These are phyloP conservation scores for Rhabdomys dilectus DNA, from an alignment of 2,113 vertebrate species.

Conservation along the genomic window DNA sequence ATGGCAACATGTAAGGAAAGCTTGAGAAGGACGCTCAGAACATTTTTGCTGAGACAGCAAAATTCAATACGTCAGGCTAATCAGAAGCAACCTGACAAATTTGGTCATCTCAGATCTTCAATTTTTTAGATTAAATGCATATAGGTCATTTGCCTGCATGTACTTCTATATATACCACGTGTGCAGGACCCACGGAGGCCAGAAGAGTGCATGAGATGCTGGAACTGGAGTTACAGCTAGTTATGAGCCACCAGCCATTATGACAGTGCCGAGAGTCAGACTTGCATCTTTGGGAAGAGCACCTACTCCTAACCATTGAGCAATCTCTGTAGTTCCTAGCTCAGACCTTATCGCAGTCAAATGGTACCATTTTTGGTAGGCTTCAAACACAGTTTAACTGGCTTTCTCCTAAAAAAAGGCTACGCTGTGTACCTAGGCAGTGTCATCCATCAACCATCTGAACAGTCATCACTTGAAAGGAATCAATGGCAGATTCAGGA, in stretches of 20 bases:
- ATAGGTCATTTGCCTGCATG: neutral
- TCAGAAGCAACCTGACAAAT: slow-evolving; percentile 38
- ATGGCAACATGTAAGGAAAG: neutral
- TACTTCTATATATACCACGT: neutral
- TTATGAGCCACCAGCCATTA: neutral
- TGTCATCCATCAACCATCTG: slow-evolving; percentile 63
- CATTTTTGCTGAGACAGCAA: too few species aligned
- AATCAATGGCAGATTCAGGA: slow-evolving; percentile 41
- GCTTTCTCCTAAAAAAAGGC: slow-evolving; percentile 40
- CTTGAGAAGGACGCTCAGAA: neutral
- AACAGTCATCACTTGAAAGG: slow-evolving; percentile 24
- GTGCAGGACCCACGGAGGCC: neutral
- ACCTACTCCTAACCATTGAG: neutral
- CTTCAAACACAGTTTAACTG: slow-evolving; percentile 48
- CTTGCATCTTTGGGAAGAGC: neutral
- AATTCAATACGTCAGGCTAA: too few species aligned
- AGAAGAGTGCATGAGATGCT: neutral
- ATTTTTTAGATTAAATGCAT: neutral
- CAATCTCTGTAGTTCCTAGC: too few species aligned
- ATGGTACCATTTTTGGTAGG: slow-evolving; percentile 53
- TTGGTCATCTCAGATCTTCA: neutral
- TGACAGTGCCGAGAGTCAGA: neutral
- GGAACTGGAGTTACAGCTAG: neutral
- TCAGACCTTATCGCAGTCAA: neutral
- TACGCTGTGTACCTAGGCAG: neutral